A percentile compares a stretch with the other conserved stretches of the same genome.
phyloP scores from a whole-genome alignment of 2,797 vertebrate species.

The Phyllotis vaccarum region DNA sequence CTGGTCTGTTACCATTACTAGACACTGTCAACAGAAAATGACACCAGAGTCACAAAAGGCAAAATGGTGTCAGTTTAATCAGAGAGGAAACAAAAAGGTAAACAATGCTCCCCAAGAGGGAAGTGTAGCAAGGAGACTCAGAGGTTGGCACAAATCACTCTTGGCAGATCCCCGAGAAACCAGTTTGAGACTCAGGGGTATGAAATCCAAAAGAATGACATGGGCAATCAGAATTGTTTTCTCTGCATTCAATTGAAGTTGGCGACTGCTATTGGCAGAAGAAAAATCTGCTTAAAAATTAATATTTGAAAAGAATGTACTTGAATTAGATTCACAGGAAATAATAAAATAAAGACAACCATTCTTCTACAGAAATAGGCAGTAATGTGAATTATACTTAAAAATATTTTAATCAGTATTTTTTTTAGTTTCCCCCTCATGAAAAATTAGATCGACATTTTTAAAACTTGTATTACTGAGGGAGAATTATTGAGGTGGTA shows the following conservation, averaged over 20 bases:
- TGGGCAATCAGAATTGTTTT: constrained; percentile 82
- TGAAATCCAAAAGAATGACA: constrained; percentile 84
- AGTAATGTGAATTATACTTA: constrained; percentile 63
- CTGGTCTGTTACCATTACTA: constrained; percentile 85
- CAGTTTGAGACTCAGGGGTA: constrained; percentile 85
- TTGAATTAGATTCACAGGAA: constrained; percentile 74
- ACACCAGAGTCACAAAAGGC: constrained; percentile 88
- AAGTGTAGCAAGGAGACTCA: constrained; percentile 86
- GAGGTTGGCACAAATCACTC: constrained; percentile 83
- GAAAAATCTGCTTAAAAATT: constrained; percentile 80
- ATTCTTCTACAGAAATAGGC: constrained; percentile 77
- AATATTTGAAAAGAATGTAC: constrained; percentile 53
- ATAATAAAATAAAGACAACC: constrained; percentile 69
- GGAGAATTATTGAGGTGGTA: constrained; percentile 50
- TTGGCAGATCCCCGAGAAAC: constrained; percentile 86
- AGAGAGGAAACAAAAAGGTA: constrained; percentile 88
- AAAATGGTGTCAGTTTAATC: constrained; percentile 91
- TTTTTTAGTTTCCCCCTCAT: constrained; percentile 67
- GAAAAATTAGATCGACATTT: constrained; percentile 76
- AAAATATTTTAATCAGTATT: constrained; percentile 67
- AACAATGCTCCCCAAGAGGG: constrained; percentile 85
- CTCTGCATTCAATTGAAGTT: constrained; percentile 87
- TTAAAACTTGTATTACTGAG: constrained; percentile 51
- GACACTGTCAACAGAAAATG: constrained; percentile 90
- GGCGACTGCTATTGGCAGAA: constrained; percentile 80